These are phyloP conservation scores for Toxotes chatareus DNA, from an alignment of 2,113 vertebrate genomes.

Conservation along the genomic window DNA sequence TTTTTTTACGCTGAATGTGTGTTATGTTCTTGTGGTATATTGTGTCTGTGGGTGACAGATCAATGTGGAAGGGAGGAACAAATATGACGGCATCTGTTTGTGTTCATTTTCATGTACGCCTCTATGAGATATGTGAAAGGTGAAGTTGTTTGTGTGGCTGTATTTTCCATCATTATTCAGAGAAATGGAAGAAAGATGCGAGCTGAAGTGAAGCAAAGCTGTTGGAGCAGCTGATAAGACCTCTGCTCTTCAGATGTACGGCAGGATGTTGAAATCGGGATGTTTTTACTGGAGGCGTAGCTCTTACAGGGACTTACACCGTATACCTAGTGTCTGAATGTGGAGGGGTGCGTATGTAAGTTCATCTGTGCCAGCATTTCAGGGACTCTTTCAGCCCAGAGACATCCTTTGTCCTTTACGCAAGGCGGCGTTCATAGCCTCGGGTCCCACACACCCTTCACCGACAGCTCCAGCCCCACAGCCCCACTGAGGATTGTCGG, in stretches of 20 bases:
- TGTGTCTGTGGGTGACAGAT: not conserved
- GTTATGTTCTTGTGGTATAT: not conserved
- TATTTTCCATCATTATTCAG: not conserved
- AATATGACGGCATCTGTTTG: not conserved
- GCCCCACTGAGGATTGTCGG: slow-evolving; percentile 49
- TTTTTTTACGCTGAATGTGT: too few relatives aligned
- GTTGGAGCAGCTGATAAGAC: not conserved
- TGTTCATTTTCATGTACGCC: not conserved
- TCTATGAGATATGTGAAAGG: not conserved
- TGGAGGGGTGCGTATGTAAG: slow-evolving; percentile 31
- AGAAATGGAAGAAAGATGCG: not conserved
- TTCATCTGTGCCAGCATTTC: slow-evolving; percentile 56
- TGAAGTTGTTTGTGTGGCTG: not conserved
- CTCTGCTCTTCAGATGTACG: not conserved
- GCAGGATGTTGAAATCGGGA: not conserved
- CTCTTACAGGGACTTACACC: not conserved
- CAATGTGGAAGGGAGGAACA: not conserved
- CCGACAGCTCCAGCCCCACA: slow-evolving; percentile 60
- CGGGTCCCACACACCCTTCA: slow-evolving; percentile 71
- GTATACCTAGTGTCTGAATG: slow-evolving; percentile 50
- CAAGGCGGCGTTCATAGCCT: slow-evolving; percentile 62
- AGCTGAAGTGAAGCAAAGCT: not conserved
- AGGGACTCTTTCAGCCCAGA: slow-evolving; percentile 46
- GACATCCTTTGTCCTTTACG: slow-evolving; percentile 73
- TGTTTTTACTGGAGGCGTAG: not conserved